These are phyloP conservation scores for Myotis findleyi DNA, from an alignment of 2,797 vertebrate species.

Conservation along the genomic window DNA sequence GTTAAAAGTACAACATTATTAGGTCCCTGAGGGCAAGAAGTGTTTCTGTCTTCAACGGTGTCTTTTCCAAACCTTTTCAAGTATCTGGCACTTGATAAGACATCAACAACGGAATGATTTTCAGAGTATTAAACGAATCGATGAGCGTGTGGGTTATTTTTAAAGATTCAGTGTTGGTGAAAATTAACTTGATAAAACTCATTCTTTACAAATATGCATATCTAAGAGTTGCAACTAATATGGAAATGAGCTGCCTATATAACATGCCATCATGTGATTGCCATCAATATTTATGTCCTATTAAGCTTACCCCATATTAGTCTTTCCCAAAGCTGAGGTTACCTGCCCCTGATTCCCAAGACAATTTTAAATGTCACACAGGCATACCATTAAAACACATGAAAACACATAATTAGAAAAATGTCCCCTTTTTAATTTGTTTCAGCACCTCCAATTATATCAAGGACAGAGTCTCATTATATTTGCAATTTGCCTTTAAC, in stretches of 20 bases:
- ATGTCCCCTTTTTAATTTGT: background rate
- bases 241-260: background rate
- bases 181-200: background rate
- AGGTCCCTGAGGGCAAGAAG: background rate
- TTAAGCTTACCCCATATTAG: background rate
- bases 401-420: background rate
- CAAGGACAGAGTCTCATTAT: background rate
- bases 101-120: background rate
- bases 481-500: constrained; percentile 2
- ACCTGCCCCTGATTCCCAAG: background rate
- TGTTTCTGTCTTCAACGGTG: background rate
- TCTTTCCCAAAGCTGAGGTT: background rate
- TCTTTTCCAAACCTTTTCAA: background rate
- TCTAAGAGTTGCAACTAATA: background rate
- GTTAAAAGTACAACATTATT: background rate
- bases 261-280: background rate
- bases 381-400: background rate
- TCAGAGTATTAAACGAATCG: background rate
- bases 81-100: background rate
- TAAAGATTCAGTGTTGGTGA: background rate
- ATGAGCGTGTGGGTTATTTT: background rate
- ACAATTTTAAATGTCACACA: background rate
- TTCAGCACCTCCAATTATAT: background rate
- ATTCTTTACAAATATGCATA: background rate
- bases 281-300: background rate